Conservation (phyloP, 2,888 invertebrate genomes). For the Callyntrura sp. region DNA sequence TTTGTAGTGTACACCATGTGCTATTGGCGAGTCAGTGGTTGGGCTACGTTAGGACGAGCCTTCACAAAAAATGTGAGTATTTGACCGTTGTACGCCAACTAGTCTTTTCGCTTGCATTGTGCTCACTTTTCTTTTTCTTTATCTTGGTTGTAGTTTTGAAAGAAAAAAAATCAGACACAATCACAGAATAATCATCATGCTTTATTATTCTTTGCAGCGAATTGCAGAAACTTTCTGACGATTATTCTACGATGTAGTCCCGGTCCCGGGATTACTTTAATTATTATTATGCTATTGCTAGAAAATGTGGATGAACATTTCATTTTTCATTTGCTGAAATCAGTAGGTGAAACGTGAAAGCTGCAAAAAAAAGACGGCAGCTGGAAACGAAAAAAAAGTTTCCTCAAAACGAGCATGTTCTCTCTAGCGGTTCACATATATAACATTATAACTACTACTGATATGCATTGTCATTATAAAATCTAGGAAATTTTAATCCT, state of each 20-base stretch:
- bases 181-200: neutral
- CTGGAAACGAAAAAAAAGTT: neutral
- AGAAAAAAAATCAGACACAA: neutral
- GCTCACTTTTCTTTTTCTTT: slow-evolving; percentile 25
- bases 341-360: neutral
- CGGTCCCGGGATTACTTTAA: neutral
- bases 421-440: no score
- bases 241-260: neutral
- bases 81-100: neutral
- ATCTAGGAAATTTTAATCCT: slow-evolving; percentile 1
- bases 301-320: neutral
- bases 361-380: neutral
- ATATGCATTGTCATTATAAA: neutral
- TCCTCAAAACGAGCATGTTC: no score
- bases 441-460: neutral
- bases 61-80: no score
- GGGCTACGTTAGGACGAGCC: neutral
- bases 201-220: no score
- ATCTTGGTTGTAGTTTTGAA: neutral
- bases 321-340: neutral
- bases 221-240: no score
- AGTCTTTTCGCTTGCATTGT: slow-evolving; percentile 9
- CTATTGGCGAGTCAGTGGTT: neutral
- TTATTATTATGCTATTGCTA: neutral
- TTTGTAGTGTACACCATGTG: neutral